Percentiles rank a stretch among this genome's conserved stretches.
Evolutionary conservation across 2,113 vertebrate genomes (phyloP).

Genomic region (Oreochromis niloticus): DNA sequence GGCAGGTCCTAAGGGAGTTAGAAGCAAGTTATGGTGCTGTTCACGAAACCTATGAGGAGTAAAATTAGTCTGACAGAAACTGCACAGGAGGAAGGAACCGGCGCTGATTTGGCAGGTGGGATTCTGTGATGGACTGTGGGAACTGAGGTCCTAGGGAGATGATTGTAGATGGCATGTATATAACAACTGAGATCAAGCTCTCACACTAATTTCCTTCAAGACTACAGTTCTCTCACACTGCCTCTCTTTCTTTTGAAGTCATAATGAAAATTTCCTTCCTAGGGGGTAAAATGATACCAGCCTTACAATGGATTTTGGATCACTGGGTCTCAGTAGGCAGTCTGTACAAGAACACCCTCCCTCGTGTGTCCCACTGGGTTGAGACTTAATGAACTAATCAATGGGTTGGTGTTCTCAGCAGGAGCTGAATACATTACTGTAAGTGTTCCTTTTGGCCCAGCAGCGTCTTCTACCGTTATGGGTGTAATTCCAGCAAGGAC

Average conservation of each 20-base stretch:
- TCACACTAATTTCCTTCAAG: background rate
- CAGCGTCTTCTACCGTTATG: background rate
- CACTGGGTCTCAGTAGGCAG: background rate
- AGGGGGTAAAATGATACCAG: background rate
- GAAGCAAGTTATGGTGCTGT: background rate
- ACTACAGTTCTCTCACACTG: background rate
- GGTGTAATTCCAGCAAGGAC: background rate
- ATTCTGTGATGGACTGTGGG: background rate
- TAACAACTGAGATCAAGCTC: background rate
- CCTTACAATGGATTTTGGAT: background rate
- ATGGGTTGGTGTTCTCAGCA: background rate
- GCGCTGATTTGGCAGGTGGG: background rate
- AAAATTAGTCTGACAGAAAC: background rate
- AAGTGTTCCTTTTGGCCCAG: background rate
- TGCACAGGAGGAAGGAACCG: background rate
- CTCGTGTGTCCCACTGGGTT: background rate
- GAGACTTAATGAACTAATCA: conserved; percentile 32
- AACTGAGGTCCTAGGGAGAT: background rate
- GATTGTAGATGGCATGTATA: background rate
- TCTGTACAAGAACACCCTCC: background rate
- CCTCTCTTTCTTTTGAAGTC: background rate
- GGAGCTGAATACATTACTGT: conserved; percentile 2
- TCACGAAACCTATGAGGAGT: background rate
- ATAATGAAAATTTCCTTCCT: background rate
- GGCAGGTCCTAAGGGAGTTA: background rate